phyloP scores from a whole-genome alignment of 1,140 invertebrate species.

The Bombus picipes region DNA sequence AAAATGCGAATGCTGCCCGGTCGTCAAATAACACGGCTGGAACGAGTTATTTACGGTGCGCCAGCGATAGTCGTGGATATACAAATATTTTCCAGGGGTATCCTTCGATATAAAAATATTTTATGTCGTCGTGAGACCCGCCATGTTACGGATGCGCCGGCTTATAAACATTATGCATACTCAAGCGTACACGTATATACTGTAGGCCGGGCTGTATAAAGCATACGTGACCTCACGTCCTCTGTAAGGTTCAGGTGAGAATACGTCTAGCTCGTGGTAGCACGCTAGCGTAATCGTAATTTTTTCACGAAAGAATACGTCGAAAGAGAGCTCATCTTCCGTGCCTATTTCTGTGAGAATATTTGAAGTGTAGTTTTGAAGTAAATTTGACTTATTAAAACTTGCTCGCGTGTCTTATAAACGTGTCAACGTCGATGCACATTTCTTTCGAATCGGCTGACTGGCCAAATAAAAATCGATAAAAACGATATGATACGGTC shows the following conservation, averaged over 20 bases:
- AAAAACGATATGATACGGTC: too few species aligned
- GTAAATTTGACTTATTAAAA: too few species aligned
- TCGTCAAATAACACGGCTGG: slow-evolving; percentile 10
- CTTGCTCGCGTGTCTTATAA: too few species aligned
- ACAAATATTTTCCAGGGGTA: slow-evolving; percentile 45
- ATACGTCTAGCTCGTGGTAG: slow-evolving; percentile 3
- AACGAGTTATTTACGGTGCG: slow-evolving; percentile 44
- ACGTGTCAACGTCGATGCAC: too few species aligned
- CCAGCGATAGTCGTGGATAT: slow-evolving; percentile 4
- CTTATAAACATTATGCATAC: slow-evolving; percentile 55
- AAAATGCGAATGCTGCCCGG: slow-evolving; percentile 19
- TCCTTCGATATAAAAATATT: slow-evolving; percentile 50
- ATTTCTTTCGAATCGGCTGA: too few species aligned
- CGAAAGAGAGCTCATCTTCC: background rate
- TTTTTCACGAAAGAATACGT: background rate
- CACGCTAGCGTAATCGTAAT: slow-evolving; percentile 15
- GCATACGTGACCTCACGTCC: slow-evolving; percentile 45
- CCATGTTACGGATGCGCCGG: background rate
- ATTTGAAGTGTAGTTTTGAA: too few species aligned
- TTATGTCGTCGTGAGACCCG: slow-evolving; percentile 23
- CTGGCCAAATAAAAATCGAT: too few species aligned
- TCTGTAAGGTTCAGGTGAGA: slow-evolving; percentile 22
- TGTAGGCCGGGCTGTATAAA: background rate
- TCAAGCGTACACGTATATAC: slow-evolving; percentile 9
- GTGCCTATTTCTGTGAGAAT: too few species aligned